Evolutionary conservation across 1,140 invertebrate genomes (phyloP), one percentile per base, ranked within the genome.

Genomic region (Parapsyche elsis): DNA sequence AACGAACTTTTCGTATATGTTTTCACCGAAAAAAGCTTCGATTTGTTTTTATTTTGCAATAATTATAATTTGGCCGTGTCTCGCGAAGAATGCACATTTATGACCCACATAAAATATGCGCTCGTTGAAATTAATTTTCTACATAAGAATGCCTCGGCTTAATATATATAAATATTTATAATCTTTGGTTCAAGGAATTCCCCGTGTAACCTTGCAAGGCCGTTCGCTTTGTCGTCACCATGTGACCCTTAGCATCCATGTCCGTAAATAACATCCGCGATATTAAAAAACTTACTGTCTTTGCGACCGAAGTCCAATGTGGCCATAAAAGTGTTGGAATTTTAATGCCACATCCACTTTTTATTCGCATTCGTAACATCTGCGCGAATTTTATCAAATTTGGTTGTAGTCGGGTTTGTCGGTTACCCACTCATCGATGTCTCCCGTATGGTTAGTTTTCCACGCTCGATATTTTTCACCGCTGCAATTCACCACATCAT

Each of bases 191-290:
- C 44, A 45, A 73, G 78, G 78, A 79, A 79, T 79, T 79, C 78
- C 78, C 78, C 45, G 57, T 38, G 24, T 49, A 79, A 73, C 78
- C 78, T 79, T 79, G 78, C 78, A 79, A 79, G 78, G 78, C 78
- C 78, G 78, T 46, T 67, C 53, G 78, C 49, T 71, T 61, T 71
- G 78, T 79, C 78, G 78, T 79, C 78, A 73, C 45, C 78, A 67
- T 12, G 12, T 78, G 76, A 78, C 76, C 76, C 76, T 78, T 74
- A 16, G 12, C 70, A 38, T 59, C 75, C 7, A 16, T 45, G 70
- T 45, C 44, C 45, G 45, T 77, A 77, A 77, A 77, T 77, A 75
- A 75, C 73, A 57, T 24, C 49, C 7, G 16, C 73, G 24, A 23
- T 5, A 24, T 26, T 67, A 26, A 61, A n/a, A 61, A 67, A 67